phyloP scores from a whole-genome alignment of 2,888 invertebrate species.

The Arrhopalites spinosus region DNA sequence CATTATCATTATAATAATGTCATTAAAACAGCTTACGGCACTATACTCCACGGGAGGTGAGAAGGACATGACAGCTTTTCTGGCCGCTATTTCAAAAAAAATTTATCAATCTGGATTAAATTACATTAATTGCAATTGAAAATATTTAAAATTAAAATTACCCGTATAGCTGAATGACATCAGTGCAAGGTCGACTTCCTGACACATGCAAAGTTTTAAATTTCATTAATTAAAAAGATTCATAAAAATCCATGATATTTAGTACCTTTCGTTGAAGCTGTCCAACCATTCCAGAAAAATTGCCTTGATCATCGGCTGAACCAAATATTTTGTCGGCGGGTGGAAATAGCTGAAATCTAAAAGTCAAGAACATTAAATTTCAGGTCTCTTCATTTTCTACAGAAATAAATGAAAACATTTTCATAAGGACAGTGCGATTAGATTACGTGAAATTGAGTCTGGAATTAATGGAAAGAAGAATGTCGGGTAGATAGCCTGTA shows the following conservation, averaged over 20 bases:
- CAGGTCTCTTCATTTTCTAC: not conserved
- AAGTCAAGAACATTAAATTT: not conserved
- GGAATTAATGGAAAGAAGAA: conserved; percentile 44
- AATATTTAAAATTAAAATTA: no score
- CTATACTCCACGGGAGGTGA: conserved; percentile 54
- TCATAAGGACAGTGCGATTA: no score
- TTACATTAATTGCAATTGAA: no score
- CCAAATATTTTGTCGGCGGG: conserved; percentile 51
- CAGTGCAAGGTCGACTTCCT: conserved; percentile 52
- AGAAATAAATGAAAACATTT: not conserved
- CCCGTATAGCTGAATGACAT: conserved; percentile 13
- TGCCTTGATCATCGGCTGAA: conserved; percentile 42
- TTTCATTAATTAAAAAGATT: no score
- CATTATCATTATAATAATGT: not conserved
- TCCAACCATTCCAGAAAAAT: conserved; percentile 55
- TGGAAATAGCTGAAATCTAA: conserved; percentile 42
- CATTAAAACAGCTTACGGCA: conserved; percentile 40
- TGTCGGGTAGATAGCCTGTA: conserved; percentile 51
- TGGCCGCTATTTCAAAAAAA: conserved; percentile 47
- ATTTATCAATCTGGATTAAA: no score
- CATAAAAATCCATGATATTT: no score
- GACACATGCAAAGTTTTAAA: not conserved
- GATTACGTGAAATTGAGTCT: conserved; percentile 54
- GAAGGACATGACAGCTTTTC: conserved; percentile 51
- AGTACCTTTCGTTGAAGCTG: conserved; percentile 48